Evolutionary conservation across 2,113 vertebrate genomes (phyloP).

Genomic region (Entosphenus tridentatus): DNA sequence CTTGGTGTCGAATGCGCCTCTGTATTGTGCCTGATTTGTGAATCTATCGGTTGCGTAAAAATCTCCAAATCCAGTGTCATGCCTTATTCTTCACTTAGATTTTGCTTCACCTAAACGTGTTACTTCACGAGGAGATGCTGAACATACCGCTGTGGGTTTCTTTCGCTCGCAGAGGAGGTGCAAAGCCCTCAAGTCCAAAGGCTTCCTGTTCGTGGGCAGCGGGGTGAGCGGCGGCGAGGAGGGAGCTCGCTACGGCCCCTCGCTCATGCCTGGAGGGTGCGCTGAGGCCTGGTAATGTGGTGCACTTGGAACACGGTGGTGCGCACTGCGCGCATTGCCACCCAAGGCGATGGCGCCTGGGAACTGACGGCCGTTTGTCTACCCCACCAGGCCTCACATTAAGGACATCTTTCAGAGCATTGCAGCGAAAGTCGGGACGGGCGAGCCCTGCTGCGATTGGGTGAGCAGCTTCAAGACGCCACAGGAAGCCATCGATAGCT

Average conservation of each 20-base stretch:
- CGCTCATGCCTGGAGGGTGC: slow-evolving; percentile 86
- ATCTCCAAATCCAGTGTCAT: no score
- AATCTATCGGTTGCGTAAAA: no score
- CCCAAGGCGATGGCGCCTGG: not conserved
- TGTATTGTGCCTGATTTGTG: no score
- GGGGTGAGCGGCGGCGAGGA: slow-evolving; percentile 93
- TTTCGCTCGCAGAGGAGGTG: slow-evolving; percentile 43
- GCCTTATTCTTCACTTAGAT: no score
- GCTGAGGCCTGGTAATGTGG: slow-evolving; percentile 59
- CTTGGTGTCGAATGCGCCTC: no score
- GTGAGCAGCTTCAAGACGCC: slow-evolving; percentile 23
- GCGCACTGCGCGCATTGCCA: no score
- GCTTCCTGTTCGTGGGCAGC: slow-evolving; percentile 72
- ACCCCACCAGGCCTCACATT: slow-evolving; percentile 52
- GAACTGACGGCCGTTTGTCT: not conserved
- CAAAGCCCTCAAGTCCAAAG: slow-evolving; percentile 44
- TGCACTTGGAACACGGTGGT: not conserved
- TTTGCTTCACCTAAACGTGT: no score
- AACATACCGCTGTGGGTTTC: no score
- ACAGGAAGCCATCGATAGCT: not conserved
- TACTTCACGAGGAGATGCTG: no score
- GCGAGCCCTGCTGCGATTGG: slow-evolving; percentile 94
- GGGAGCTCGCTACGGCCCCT: slow-evolving; percentile 69
- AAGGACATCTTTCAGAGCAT: slow-evolving; percentile 88
- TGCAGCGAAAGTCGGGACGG: slow-evolving; percentile 74